Evolutionary conservation across 1,140 invertebrate genomes (phyloP).

Genomic region (Orchesella cincta): DNA sequence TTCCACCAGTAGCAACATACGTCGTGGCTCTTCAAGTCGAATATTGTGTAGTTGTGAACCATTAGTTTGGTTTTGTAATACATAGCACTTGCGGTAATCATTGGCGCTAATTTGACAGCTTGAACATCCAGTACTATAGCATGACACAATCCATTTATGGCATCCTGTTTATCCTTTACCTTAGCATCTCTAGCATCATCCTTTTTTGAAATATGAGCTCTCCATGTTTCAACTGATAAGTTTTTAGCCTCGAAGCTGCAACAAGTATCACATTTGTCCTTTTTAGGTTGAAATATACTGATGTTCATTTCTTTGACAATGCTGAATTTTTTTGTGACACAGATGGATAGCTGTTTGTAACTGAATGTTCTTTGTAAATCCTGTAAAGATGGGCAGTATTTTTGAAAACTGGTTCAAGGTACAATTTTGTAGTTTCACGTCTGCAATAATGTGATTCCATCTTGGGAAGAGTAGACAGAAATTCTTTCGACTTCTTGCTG

Average conservation of each 20-base stretch:
- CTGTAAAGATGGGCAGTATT: constrained; percentile 16
- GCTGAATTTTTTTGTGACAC: background rate
- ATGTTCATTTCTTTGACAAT: constrained; percentile 49
- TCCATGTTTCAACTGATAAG: constrained; percentile 52
- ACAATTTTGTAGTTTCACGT: constrained; percentile 25
- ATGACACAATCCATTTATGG: no score
- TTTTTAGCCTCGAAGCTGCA: constrained; percentile 52
- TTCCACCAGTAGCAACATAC: constrained; percentile 57
- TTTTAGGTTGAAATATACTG: constrained; percentile 53
- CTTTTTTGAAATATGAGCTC: constrained; percentile 51
- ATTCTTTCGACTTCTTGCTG: constrained; percentile 44
- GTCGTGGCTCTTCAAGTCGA: constrained; percentile 54
- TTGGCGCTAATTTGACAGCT: constrained; percentile 55
- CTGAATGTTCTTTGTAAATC: constrained; percentile 7
- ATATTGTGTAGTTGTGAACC: constrained; percentile 58
- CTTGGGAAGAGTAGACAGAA: constrained; percentile 34
- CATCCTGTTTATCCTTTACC: constrained; percentile 40
- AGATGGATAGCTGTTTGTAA: background rate
- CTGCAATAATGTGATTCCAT: constrained; percentile 38
- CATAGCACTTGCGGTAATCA: constrained; percentile 54
- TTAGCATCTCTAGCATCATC: constrained; percentile 49
- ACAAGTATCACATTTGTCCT: constrained; percentile 56
- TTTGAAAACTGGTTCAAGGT: constrained; percentile 33
- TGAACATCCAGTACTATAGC: constrained; percentile 54
- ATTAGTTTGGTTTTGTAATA: constrained; percentile 58